Evolutionary conservation across 2,888 invertebrate genomes (phyloP).

Genomic region (Drosophila pseudotalamancana): DNA sequence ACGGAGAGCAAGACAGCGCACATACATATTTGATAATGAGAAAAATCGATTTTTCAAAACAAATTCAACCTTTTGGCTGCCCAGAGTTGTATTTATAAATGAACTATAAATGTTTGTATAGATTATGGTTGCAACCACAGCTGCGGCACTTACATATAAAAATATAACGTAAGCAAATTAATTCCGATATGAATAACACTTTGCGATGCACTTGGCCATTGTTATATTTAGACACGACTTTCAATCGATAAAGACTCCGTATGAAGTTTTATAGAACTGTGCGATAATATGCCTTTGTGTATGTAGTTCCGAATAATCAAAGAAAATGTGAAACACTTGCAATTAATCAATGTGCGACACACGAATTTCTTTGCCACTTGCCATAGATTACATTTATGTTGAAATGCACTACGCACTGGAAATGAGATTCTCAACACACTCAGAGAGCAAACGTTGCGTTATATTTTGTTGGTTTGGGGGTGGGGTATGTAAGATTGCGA

Average conservation of each 20-base stretch:
- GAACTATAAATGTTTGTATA: background rate
- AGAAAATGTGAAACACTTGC: slow-evolving; percentile 29
- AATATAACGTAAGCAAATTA: slow-evolving; percentile 2
- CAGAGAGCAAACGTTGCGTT: slow-evolving; percentile 12
- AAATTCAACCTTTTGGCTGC: slow-evolving; percentile 18
- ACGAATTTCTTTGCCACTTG: slow-evolving; percentile 37
- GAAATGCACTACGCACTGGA: slow-evolving; percentile 54
- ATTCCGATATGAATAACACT: slow-evolving; percentile 24
- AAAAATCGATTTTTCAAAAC: slow-evolving; percentile 59
- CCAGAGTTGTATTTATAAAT: background rate
- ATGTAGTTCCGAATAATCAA: slow-evolving; percentile 7
- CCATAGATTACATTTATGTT: slow-evolving; percentile 40
- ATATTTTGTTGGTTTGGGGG: slow-evolving; percentile 17
- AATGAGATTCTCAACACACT: slow-evolving; percentile 29
- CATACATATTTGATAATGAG: slow-evolving; percentile 29
- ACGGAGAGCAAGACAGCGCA: slow-evolving; percentile 9
- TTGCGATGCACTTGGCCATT: slow-evolving; percentile 39
- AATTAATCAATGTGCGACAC: slow-evolving; percentile 45
- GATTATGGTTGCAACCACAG: slow-evolving; percentile 1
- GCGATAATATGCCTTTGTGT: slow-evolving; percentile 6
- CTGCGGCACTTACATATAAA: slow-evolving; percentile 31
- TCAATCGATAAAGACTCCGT: slow-evolving; percentile 26
- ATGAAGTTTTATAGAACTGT: slow-evolving; percentile 2
- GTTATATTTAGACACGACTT: slow-evolving; percentile 27
- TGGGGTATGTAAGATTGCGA: slow-evolving; percentile 13